Evolutionary conservation across 1,140 invertebrate species (phyloP).

Genomic region (Proales similis): DNA sequence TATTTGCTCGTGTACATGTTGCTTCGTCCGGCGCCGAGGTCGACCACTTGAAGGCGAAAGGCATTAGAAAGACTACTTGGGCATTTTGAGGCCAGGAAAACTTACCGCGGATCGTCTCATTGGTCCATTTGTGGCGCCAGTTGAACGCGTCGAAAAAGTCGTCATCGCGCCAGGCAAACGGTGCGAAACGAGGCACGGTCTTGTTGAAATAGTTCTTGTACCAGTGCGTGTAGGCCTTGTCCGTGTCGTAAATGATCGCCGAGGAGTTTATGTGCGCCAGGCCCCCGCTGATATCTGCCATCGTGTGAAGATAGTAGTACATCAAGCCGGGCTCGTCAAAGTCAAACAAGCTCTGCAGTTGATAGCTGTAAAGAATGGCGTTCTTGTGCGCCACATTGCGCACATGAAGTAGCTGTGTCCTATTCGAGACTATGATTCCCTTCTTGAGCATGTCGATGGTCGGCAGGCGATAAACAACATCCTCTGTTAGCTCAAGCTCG

Average conservation of each 20-base stretch:
- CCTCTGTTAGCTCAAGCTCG: constrained; percentile 72
- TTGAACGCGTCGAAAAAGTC: constrained; percentile 51
- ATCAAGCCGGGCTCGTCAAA: constrained; percentile 88
- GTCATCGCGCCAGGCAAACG: constrained; percentile 65
- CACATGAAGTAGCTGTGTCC: constrained; percentile 80
- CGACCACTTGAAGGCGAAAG: constrained; percentile 42
- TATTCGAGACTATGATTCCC: constrained; percentile 86
- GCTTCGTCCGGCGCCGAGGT: constrained; percentile 56
- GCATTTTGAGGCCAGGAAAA: background rate
- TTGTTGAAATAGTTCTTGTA: constrained; percentile 93
- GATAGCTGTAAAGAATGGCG: constrained; percentile 82
- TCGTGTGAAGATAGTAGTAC: constrained; percentile 90
- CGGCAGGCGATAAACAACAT: constrained; percentile 78
- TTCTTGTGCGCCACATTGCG: constrained; percentile 90
- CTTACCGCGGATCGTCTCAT: constrained; percentile 44
- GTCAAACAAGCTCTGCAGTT: constrained; percentile 63
- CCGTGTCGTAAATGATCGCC: constrained; percentile 85
- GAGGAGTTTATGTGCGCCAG: constrained; percentile 78
- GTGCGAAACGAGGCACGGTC: constrained; percentile 87
- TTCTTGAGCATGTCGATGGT: constrained; percentile 89
- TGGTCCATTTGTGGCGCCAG: constrained; percentile 52
- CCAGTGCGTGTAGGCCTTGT: constrained; percentile 85
- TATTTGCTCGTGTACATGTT: constrained; percentile 80
- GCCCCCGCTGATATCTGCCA: constrained; percentile 87
- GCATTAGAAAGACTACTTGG: constrained; percentile 10